Evolutionary conservation across 2,888 invertebrate genomes (phyloP), one percentile per base, ranked within the genome.

Genomic region (Anthophora plumipes): DNA sequence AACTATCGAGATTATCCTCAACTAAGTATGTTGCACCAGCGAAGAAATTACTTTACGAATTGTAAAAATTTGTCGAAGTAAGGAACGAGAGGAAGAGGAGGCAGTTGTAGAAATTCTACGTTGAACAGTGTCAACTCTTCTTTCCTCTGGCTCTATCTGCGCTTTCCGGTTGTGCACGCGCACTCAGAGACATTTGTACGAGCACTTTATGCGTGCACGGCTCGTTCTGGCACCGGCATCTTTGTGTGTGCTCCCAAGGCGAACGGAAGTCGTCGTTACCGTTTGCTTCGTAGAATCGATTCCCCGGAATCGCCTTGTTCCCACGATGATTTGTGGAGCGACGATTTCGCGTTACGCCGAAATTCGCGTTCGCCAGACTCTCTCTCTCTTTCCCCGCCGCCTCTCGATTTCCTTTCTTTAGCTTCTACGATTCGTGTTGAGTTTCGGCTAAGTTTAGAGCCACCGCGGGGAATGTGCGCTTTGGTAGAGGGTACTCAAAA

Each of bases 251-350:
- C 75, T 63, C 69, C 67, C 80, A 81, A 78, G 82, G 82, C 83
- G 83, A 82, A 80, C 87, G 89, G 89, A 89, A 89, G 86, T 86
- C 84, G 85, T 88, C 83, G 85, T 88, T 87, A 84, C 86, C 85
- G 85, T 84, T 85, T 67, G 82, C 83, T 87, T 87, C 89, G 83
- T 85, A 79, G 88, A 88, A 87, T 84, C 86, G 85, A 80, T 88
- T 87, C 89, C 52, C 57, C 90, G 91, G 91, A 91, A 90, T 91
- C 86, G 84, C 81, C 89, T 83, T 83, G 90, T 92, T 92, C 92
- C 91, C 91, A 92, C 91, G 92, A 90, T 89, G 90, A 91, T 92
- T 88, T 73, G 82, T 72, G 50, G 69, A 55, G 63, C 75, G 66
- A 77, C 78, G 66, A 78, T 76, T 77, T 78, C 61, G 60, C 71